These are phyloP conservation scores for Odocoileus hemionus DNA, from an alignment of 2,113 vertebrate species.

Conservation along the genomic window DNA sequence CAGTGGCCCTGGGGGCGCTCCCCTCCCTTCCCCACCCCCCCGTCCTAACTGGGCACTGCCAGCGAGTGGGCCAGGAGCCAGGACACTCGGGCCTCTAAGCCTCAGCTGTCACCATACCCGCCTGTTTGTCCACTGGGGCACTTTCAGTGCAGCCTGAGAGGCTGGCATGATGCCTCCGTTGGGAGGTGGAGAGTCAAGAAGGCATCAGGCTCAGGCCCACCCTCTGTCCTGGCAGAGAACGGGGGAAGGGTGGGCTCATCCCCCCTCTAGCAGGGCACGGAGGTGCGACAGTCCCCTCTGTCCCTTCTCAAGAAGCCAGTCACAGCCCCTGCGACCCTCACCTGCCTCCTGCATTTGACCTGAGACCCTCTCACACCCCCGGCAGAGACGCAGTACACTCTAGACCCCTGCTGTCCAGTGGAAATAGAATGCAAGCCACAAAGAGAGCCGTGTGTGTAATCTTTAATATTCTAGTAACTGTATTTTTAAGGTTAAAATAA, in stretches of 20 bases:
- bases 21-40: background rate
- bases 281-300: background rate
- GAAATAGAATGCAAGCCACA: accelerated
- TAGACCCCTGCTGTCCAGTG: background rate
- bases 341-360: background rate
- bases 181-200: background rate
- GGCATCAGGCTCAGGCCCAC: background rate
- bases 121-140: slow-evolving; percentile 52
- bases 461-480: background rate
- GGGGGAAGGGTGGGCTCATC: background rate
- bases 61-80: background rate
- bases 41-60: background rate
- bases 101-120: slow-evolving; percentile 46
- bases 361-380: background rate
- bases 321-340: background rate
- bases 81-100: slow-evolving; percentile 37
- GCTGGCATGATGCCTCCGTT: background rate
- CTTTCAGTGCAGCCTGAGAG: background rate
- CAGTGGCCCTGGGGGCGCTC: background rate
- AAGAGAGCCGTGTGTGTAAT: accelerated
- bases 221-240: background rate
- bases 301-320: background rate
- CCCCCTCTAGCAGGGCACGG: background rate
- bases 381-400: accelerated
- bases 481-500: background rate